A percentile compares a stretch with the other conserved stretches of the same genome.
Evolutionary conservation across 2,888 invertebrate genomes (phyloP).

Genomic region (Dendrolimus houi): DNA sequence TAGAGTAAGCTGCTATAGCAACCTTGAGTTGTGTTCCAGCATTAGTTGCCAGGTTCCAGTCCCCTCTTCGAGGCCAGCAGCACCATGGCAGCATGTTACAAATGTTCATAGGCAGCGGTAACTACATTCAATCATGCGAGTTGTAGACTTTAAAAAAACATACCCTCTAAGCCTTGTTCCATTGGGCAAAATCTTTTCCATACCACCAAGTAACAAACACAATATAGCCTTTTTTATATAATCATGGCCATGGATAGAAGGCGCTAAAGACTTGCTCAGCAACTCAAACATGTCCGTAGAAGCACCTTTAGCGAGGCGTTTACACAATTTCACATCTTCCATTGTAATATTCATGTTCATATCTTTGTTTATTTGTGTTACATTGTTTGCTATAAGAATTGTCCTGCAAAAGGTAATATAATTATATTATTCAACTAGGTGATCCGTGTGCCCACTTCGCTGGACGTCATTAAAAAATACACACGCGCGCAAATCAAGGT

Average conservation of each 20-base stretch:
- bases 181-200: constrained; percentile 94
- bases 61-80: no score
- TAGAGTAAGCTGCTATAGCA: no score
- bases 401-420: constrained; percentile 78
- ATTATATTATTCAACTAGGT: not conserved
- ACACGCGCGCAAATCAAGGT: no score
- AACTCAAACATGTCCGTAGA: constrained; percentile 90
- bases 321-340: constrained; percentile 93
- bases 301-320: constrained; percentile 83
- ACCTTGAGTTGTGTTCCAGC: no score
- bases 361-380: constrained; percentile 93
- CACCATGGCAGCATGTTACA: no score
- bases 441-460: no score
- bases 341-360: constrained; percentile 84
- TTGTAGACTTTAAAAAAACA: constrained; percentile 14
- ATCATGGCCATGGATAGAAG: constrained; percentile 98
- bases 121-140: no score
- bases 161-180: constrained; percentile 93
- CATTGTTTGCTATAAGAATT: constrained; percentile 94
- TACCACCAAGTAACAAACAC: constrained; percentile 95
- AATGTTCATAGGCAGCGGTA: no score
- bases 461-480: no score
- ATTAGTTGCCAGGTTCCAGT: no score
- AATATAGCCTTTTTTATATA: constrained; percentile 97
- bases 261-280: constrained; percentile 94